phyloP scores from a whole-genome alignment of 2,888 invertebrate species.

The Lathronympha strigana region DNA sequence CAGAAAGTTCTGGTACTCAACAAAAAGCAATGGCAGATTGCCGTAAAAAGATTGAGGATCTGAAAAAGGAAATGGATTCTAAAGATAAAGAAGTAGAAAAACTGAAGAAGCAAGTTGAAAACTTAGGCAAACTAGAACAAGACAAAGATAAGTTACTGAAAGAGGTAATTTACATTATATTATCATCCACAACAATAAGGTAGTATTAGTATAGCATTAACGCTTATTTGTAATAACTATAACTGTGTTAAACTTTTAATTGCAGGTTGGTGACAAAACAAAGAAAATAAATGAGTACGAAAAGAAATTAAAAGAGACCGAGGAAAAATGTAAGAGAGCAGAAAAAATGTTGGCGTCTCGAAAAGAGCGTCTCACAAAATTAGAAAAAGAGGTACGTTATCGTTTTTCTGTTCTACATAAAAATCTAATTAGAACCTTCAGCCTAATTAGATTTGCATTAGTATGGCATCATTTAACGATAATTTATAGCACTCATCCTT shows the following conservation, averaged over 20 bases:
- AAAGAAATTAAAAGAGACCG: constrained; percentile 86
- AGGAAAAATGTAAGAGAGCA: constrained; percentile 86
- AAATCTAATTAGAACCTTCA: not conserved
- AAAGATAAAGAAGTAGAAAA: constrained; percentile 86
- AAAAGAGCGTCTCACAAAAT: constrained; percentile 83
- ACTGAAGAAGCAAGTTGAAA: constrained; percentile 84
- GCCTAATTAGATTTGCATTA: not conserved
- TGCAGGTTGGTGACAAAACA: constrained; percentile 85
- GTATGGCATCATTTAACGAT: not conserved
- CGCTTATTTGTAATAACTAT: not conserved
- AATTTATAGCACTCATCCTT: not conserved
- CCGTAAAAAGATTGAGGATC: constrained; percentile 86
- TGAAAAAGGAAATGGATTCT: constrained; percentile 86
- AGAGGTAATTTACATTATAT: constrained; percentile 82
- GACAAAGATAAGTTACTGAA: constrained; percentile 84
- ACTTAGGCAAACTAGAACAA: constrained; percentile 75
- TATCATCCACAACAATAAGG: too few relatives aligned
- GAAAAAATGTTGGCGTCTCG: constrained; percentile 82
- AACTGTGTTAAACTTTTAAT: constrained; percentile 33
- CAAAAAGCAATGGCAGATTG: constrained; percentile 81
- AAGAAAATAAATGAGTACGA: constrained; percentile 86
- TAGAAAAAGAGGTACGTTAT: constrained; percentile 85
- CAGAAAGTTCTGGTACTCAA: constrained; percentile 83
- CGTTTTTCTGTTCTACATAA: not conserved
- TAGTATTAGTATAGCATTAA: too few relatives aligned